phyloP scores from a whole-genome alignment of 53 echinoderm and acorn worm genomes.

The Paelopatides confundens region DNA sequence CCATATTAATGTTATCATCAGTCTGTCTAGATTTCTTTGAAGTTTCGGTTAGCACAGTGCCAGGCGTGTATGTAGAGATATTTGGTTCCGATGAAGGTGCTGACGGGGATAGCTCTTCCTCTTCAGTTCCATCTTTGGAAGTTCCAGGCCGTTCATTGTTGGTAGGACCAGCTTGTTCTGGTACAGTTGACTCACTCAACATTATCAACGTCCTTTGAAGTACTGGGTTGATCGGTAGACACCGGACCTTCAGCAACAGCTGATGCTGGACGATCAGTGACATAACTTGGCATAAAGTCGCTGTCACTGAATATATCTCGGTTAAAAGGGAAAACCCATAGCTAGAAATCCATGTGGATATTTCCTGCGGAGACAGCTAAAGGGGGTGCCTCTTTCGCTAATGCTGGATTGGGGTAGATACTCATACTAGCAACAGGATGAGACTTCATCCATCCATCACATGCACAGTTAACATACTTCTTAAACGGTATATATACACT shows the following conservation, averaged over 20 bases:
- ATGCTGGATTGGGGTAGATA: conserved; percentile 33
- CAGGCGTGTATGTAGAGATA: not conserved
- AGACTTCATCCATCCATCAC: conserved; percentile 44
- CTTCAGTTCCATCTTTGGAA: too few species aligned
- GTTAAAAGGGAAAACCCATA: conserved; percentile 20
- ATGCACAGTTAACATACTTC: not conserved
- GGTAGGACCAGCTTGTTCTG: too few species aligned
- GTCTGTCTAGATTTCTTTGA: too few species aligned
- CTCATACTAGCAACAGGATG: conserved; percentile 34
- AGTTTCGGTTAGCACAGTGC: too few species aligned
- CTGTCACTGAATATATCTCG: conserved; percentile 25
- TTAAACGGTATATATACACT: conserved; percentile 38
- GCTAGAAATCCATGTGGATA: too few species aligned
- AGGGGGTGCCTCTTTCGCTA: conserved; percentile 13
- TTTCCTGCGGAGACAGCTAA: not conserved
- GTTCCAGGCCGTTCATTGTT: too few species aligned
- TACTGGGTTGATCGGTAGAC: not conserved
- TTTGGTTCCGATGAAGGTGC: conserved; percentile 15
- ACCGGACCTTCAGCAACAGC: not conserved
- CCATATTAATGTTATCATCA: too few species aligned
- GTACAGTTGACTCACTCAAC: too few species aligned
- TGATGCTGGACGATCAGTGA: conserved; percentile 22
- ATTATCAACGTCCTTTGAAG: not conserved
- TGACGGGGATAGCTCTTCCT: not conserved
- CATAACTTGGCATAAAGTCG: conserved; percentile 13